Evolutionary conservation across 2,888 invertebrate genomes (phyloP).

Genomic region (Acanthosoma haemorrhoidale): DNA sequence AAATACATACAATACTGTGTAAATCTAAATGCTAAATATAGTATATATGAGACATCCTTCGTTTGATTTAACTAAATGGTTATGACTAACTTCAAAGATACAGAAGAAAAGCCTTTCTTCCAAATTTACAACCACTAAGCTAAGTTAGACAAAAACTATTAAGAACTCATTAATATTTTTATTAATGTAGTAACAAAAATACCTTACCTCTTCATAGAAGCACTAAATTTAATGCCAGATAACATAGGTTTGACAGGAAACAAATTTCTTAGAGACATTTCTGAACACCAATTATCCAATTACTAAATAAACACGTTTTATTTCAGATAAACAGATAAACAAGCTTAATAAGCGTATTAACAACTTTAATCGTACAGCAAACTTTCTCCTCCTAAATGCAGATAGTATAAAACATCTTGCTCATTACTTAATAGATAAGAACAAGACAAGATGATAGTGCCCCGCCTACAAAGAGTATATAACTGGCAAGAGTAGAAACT

Average conservation of each 20-base stretch:
- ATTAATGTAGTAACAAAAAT: background rate
- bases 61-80: background rate
- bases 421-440: too few species aligned
- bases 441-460: too few species aligned
- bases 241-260: slow-evolving; percentile 7
- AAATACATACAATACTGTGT: too few species aligned
- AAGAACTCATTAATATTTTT: background rate
- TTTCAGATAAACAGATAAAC: background rate
- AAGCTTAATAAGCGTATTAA: too few species aligned
- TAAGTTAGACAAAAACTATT: background rate
- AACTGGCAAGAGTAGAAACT: too few species aligned
- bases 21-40: background rate
- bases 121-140: too few species aligned
- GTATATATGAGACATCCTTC: background rate
- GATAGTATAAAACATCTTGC: too few species aligned
- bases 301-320: background rate
- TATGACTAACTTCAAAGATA: background rate
- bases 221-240: background rate
- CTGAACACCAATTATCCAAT: background rate
- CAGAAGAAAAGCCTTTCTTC: too few species aligned
- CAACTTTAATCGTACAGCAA: too few species aligned
- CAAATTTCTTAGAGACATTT: background rate
- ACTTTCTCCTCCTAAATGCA: too few species aligned
- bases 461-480: too few species aligned
- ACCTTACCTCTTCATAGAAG: background rate